Evolutionary conservation across 2,113 vertebrate species (phyloP).

Genomic region (Manacus vitellinus): DNA sequence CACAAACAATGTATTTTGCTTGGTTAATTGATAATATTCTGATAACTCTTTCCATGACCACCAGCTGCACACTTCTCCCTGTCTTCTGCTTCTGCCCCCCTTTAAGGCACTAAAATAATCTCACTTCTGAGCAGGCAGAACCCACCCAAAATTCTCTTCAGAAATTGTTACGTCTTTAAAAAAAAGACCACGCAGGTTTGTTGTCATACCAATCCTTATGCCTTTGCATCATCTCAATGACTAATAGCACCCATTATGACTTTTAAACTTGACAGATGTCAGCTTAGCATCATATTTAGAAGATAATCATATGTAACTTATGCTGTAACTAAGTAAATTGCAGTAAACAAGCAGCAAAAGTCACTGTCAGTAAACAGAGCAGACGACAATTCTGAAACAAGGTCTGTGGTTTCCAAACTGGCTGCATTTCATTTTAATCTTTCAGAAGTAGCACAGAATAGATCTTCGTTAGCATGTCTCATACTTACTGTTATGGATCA

Average conservation of each 20-base stretch:
- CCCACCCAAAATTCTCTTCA: neutral
- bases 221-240: slow-evolving; percentile 26
- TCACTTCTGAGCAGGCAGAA: neutral
- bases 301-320: slow-evolving; percentile 58
- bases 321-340: slow-evolving; percentile 48
- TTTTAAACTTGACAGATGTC: slow-evolving; percentile 60
- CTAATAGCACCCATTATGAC: slow-evolving; percentile 42
- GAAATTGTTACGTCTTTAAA: neutral
- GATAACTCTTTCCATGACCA: neutral
- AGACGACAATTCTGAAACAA: slow-evolving; percentile 5
- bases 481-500: slow-evolving; percentile 3
- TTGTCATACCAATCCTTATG: neutral
- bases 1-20: neutral
- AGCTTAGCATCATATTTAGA: neutral
- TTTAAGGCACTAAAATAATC: neutral
- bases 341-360: slow-evolving; percentile 64
- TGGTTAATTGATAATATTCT: slow-evolving; percentile 15
- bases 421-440: slow-evolving; percentile 38
- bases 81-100: neutral
- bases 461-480: slow-evolving; percentile 14
- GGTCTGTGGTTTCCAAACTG: slow-evolving; percentile 28
- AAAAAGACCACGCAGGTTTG: neutral
- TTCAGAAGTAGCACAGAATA: neutral
- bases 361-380: slow-evolving; percentile 45
- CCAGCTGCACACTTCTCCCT: neutral